These are phyloP conservation scores for Physella acuta DNA, from an alignment of 1,140 invertebrate genomes.

Conservation along the genomic window DNA sequence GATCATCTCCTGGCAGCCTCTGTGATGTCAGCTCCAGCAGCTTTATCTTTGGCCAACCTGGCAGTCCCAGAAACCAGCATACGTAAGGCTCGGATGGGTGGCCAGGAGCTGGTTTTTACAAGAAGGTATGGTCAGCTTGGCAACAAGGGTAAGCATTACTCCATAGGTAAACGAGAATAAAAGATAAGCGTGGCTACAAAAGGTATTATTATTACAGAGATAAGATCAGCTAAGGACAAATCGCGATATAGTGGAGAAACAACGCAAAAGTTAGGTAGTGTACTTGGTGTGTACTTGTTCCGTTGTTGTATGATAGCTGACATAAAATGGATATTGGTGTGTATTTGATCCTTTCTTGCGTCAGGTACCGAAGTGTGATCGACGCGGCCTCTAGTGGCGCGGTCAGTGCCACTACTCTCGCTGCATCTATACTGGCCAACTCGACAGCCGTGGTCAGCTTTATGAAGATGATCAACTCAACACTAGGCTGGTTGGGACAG, in stretches of 20 bases:
- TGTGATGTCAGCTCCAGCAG: slow-evolving; percentile 92
- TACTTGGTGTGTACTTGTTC: not conserved
- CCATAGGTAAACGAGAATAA: too few relatives aligned
- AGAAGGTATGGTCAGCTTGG: not conserved
- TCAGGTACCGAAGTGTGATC: slow-evolving; percentile 67
- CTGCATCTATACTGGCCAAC: slow-evolving; percentile 87
- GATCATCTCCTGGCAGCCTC: slow-evolving; percentile 76
- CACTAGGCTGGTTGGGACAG: slow-evolving; percentile 76
- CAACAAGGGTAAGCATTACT: too few relatives aligned
- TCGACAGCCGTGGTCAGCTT: slow-evolving; percentile 87
- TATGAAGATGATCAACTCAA: slow-evolving; percentile 77
- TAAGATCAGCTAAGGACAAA: not conserved
- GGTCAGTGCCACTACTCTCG: slow-evolving; percentile 73
- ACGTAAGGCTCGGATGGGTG: slow-evolving; percentile 3
- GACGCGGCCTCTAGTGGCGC: slow-evolving; percentile 89
- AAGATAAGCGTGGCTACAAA: too few relatives aligned
- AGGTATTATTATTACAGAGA: not conserved
- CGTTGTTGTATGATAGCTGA: not conserved
- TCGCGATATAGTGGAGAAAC: not conserved
- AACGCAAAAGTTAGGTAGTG: not conserved
- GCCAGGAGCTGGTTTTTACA: not conserved
- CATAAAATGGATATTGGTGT: not conserved
- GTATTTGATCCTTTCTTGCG: not conserved
- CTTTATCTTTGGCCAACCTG: slow-evolving; percentile 84
- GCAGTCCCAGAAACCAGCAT: slow-evolving; percentile 76